A percentile compares a stretch with the other conserved stretches of the same genome.
These are phyloP conservation scores for Cottoperca gobio DNA, from an alignment of 2,797 vertebrate species.

Conservation along the genomic window DNA sequence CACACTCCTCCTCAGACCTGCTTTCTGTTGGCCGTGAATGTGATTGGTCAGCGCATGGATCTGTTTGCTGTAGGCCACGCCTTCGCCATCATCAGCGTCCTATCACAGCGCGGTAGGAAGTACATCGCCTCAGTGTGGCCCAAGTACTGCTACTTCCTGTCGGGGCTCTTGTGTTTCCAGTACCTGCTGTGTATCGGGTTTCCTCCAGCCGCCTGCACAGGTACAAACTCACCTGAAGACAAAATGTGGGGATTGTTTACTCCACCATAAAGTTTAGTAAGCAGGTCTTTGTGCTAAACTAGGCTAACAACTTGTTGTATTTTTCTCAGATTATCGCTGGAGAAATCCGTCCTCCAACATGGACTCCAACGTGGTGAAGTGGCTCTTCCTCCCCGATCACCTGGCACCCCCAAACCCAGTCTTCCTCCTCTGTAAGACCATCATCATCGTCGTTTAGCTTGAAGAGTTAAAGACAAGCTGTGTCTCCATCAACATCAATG, in stretches of 20 bases:
- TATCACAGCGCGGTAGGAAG: conserved; percentile 91
- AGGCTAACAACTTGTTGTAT: no score
- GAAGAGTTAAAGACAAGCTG: no score
- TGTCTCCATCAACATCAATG: no score
- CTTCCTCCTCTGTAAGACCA: conserved; percentile 92
- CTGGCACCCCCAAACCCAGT: conserved; percentile 91
- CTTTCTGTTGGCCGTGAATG: conserved; percentile 94
- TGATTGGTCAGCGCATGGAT: conserved; percentile 96
- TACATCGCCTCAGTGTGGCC: conserved; percentile 91
- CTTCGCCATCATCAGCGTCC: conserved; percentile 88
- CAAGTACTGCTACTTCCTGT: conserved; percentile 94
- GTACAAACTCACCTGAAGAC: conserved; percentile 67
- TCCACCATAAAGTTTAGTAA: no score
- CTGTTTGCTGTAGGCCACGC: conserved; percentile 94
- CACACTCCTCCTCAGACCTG: conserved; percentile 84
- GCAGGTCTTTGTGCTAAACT: not conserved
- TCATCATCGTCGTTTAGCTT: no score
- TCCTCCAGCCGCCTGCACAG: conserved; percentile 92
- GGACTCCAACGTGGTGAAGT: conserved; percentile 95
- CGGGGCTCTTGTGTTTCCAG: conserved; percentile 91
- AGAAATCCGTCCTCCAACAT: conserved; percentile 87
- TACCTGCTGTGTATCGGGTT: conserved; percentile 94
- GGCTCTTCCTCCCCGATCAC: conserved; percentile 96
- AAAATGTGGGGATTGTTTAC: not conserved
- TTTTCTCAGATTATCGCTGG: conserved; percentile 92